Base-by-base conservation (phyloP, 2,888 invertebrate genomes). In the Tridacna crocea region DNA sequence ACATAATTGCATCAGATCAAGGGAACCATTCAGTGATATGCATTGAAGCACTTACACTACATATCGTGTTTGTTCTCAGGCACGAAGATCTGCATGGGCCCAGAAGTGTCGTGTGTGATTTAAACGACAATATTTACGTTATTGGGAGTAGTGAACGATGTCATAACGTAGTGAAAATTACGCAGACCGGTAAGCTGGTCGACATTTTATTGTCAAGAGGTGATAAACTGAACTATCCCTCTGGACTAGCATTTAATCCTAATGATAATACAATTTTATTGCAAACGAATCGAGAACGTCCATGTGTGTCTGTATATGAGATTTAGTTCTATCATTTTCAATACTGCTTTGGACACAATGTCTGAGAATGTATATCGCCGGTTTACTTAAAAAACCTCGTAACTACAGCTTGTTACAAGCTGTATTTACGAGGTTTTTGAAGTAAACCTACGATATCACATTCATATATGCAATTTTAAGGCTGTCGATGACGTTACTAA, bases 71-170 rank as follows among this genome's bases (percentile, higher is more conserved):
- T 61, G 46, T 82, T 13, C 77, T 79, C 47, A 74, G 79, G 63
- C 22, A 73, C n/a, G 68, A 55, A 24, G 46, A 61, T 26, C 22
- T 82, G 51, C 68, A 77, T 6, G 81, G 79, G 11, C 84, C 84
- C 10, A 65, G 84, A 63, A 84, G 79, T 63, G n/a, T 82, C 10
- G 55, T 72, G 0, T 70, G 75, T 27, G 81, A 84, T 55, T 10
- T 27, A 19, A 46, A 65, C 19, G 79, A 82, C 36, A 79, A 82
- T 70, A 79, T 84, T 55, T 84, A 81, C 75, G 81, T 84, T 46
- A 84, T 84, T 47, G 84, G 84, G n/a, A 84, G 84, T 46, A 77
- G 75, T 36, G 81, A 84, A 48, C 48, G 75, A 4, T 82, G 79
- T 51, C 84, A 84, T 60, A 82, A 84, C 60, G 84, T 84, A 10